These are phyloP conservation scores for Tursiops truncatus DNA, from an alignment of 2,113 vertebrate species.

Conservation along the genomic window DNA sequence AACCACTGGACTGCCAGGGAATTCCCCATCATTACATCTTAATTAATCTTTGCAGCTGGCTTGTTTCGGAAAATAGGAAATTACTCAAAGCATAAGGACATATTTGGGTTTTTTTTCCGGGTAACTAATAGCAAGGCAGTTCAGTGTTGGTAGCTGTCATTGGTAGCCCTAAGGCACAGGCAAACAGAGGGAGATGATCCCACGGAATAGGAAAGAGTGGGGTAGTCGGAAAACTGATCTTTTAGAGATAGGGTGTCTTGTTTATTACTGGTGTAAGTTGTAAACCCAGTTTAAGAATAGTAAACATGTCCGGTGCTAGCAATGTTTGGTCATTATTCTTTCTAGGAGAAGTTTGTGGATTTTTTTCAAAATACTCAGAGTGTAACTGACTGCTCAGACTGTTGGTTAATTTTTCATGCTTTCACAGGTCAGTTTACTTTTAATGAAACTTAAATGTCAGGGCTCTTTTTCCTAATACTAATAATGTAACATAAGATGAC, in stretches of 20 bases:
- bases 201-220: neutral
- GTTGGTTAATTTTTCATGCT: conserved; percentile 21
- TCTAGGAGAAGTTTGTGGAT: neutral
- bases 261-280: neutral
- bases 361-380: neutral
- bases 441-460: neutral
- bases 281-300: neutral
- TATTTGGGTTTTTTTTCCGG: neutral
- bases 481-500: neutral
- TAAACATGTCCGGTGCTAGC: neutral
- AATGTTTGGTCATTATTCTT: neutral
- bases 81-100: neutral
- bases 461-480: neutral
- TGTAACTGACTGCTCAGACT: neutral
- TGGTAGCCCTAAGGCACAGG: neutral
- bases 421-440: neutral
- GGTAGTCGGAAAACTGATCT: neutral
- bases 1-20: neutral
- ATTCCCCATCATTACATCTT: neutral
- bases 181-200: neutral
- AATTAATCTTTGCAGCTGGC: neutral
- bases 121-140: neutral
- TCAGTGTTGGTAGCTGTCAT: neutral
- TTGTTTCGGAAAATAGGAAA: neutral
- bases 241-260: neutral